Conservation (phyloP, 2,888 invertebrate species). For the Acleris sparsana region DNA sequence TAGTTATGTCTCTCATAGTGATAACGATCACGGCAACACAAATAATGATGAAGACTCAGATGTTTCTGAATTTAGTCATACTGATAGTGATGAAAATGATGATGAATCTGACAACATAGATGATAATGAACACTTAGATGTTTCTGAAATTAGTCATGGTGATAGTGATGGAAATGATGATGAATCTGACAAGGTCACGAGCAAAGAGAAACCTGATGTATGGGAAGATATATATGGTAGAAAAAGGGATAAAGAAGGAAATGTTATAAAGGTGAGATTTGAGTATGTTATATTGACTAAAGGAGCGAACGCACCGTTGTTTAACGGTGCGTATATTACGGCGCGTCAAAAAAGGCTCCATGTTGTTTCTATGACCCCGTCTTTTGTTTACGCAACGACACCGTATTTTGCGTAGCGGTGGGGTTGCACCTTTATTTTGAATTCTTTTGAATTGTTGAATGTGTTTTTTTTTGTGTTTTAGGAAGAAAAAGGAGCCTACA, state of each 20-base stretch:
- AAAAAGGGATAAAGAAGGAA: conserved; percentile 90
- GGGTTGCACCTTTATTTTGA: neutral
- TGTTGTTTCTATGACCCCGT: too few relatives aligned
- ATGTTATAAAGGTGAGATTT: conserved; percentile 85
- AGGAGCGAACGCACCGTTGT: too few relatives aligned
- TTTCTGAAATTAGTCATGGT: too few relatives aligned
- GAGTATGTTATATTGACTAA: neutral
- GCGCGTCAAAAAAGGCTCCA: too few relatives aligned
- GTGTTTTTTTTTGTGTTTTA: conserved; percentile 42
- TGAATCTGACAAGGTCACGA: conserved; percentile 46
- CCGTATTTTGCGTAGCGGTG: too few relatives aligned
- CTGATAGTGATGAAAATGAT: conserved; percentile 3
- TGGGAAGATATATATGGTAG: conserved; percentile 98
- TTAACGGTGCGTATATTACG: too few relatives aligned
- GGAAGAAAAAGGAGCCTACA: conserved; percentile 86
- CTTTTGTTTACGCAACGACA: too few relatives aligned
- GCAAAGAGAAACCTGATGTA: conserved; percentile 63
- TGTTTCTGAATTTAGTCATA: too few relatives aligned
- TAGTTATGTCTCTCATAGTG: conserved; percentile 9
- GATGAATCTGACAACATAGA: conserved; percentile 38
- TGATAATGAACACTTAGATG: conserved; percentile 41
- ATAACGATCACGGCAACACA: too few relatives aligned
- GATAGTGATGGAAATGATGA: conserved; percentile 14
- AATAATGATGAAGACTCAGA: too few relatives aligned
- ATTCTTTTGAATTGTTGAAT: neutral